Percentiles rank a stretch among this genome's conserved stretches.
These are phyloP conservation scores for Galaxea fascicularis DNA, from an alignment of 92 coral and sea anemone genomes.

Conservation along the genomic window DNA sequence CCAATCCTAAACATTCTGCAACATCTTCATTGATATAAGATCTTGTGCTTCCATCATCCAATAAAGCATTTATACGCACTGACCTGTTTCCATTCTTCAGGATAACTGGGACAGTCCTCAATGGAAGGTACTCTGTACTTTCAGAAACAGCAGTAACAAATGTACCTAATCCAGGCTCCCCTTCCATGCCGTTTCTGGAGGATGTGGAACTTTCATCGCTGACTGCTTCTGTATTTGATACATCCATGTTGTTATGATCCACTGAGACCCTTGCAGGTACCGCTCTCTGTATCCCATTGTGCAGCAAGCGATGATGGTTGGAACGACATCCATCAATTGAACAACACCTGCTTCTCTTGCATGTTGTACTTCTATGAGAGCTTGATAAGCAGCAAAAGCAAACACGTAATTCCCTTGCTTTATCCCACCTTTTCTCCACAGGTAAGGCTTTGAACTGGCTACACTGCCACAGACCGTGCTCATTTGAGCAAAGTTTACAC, in stretches of 20 bases:
- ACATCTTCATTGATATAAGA: constrained; percentile 45
- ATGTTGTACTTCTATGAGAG: no score
- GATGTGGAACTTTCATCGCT: not conserved
- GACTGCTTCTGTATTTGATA: not conserved
- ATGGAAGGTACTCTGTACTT: constrained; percentile 3
- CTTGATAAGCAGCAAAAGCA: no score
- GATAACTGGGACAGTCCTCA: constrained; percentile 32
- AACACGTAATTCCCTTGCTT: not conserved
- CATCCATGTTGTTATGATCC: not conserved
- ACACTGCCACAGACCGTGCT: no score
- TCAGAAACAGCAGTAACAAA: not conserved
- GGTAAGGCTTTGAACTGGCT: no score
- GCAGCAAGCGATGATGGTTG: constrained; percentile 28
- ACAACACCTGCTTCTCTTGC: constrained; percentile 8
- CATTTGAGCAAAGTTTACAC: no score
- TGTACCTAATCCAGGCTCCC: constrained; percentile 25
- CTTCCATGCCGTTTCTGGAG: constrained; percentile 23
- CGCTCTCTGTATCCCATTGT: not conserved
- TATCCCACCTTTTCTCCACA: not conserved
- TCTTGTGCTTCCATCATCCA: constrained; percentile 54
- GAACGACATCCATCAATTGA: constrained; percentile 23
- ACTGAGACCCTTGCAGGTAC: not conserved
- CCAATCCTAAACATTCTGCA: constrained; percentile 25
- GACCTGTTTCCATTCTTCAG: constrained; percentile 40
- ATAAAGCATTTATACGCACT: constrained; percentile 51